Evolutionary conservation across 2,888 invertebrate species (phyloP), one percentile per base, ranked within the genome.

Genomic region (Crioceris asparagi): DNA sequence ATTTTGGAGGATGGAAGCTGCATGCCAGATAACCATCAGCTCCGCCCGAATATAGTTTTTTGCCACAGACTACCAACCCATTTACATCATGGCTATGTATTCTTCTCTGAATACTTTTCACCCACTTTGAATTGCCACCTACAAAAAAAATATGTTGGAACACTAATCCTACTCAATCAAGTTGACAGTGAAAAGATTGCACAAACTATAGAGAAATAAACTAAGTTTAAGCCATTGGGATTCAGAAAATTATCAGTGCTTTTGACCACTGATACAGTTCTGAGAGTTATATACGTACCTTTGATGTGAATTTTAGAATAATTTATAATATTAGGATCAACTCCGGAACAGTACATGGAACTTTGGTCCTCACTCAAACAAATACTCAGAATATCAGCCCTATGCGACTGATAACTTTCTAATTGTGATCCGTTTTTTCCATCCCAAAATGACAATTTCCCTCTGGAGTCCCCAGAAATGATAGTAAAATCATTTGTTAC

Each of bases 401-500:
- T 79, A 55, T 92, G 84, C 31, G 83, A 83, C 47, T 80, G 77
- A 48, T 81, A 78, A 43, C 78, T 77, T 62, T 85, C 85, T 39
- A 87, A 72, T 54, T 84, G 74, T 6, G 84, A 77, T 7, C 88
- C 92, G 36, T 77, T 64, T 40, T 70, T 71, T 8, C 83, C 83
- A 68, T 92, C 88, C 92, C 92, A 94, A 56, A 94, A 82, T 12
- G 81, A 82, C 2, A 91, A 70, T 53, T 77, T 75, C 0, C 94
- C 94, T 18, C 82, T 69, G 0, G 86, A 86, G 60, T 94, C 94
- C 0, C 93, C 93, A 41, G 85, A 83, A 10, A 91, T 76, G 27
- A 94, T 77, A 5, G 82, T 79, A 53, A 88, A 80, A 57, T 93
- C 84, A 30, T 75, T 72, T 0, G 85, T 72, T 2, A 92, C 75